Evolutionary conservation across 1,140 invertebrate genomes (phyloP), one percentile per base, ranked within the genome.

Genomic region (Colletes latitarsis): DNA sequence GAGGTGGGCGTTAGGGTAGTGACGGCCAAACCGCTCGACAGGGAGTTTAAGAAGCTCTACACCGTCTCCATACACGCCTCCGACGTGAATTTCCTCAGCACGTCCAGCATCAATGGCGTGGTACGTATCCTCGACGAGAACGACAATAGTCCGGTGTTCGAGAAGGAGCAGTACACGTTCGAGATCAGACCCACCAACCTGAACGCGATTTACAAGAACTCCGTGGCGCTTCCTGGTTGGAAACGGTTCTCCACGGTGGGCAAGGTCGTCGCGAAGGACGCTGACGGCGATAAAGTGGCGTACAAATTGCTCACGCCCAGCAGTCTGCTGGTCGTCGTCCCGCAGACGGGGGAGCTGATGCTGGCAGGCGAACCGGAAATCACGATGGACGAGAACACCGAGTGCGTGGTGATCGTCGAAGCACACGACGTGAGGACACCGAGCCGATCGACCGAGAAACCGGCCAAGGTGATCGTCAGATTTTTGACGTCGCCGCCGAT

Each of bases 341-440:
- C 98, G 0, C 98, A 98, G 93, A 98, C 98, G 2, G 98, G 98
- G 1, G 97, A 98, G 90, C 91, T 99, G 1, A 95, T 98, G 85
- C 90, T 98, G 8, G 96, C 96, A 12, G 96, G 96, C 8, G 96
- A 97, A 81, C 96, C 96, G 0, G 92, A 93, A 9, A 85, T 90
- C 10, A 86, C 82, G 0, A 88, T 92, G 12, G 95, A 96, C 66
- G 92, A 96, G 60, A 93, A 94, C 74, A 94, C 94, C 15, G 96
- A 97, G 83, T 93, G 95, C 17, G 95, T 96, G 75, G 89, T 97
- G 17, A 92, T 95, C 82, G 95, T 98, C 1, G 94, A 97, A 83
- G 97, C 97, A 15, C 97, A 98, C 88, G 97, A 98, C 90, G 92
- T 97, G 3, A 93, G 97, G 4, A 94, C 94, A 9, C 97, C 97